phyloP scores from a whole-genome alignment of 2,797 vertebrate genomes.

The Brotula barbata region DNA sequence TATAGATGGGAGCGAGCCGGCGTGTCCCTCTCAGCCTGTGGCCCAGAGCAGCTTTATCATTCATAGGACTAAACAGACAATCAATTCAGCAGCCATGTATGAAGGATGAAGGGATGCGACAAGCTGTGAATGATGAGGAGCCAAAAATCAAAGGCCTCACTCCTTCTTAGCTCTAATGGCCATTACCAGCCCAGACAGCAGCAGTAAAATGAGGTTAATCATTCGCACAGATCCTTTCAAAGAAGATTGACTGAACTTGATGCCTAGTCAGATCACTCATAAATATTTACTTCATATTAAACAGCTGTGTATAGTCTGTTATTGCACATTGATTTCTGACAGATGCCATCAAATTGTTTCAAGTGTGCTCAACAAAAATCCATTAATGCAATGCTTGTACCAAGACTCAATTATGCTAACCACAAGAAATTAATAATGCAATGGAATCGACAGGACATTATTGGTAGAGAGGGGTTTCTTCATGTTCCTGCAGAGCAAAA shows the following conservation, averaged over 20 bases:
- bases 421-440: slow-evolving; percentile 68
- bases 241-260: slow-evolving; percentile 98
- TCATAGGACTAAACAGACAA: slow-evolving; percentile 98
- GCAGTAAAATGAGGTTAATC: slow-evolving; percentile 97
- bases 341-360: slow-evolving; percentile 79
- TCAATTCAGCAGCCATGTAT: slow-evolving; percentile 95
- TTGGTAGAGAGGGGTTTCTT: slow-evolving; percentile 19
- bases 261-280: slow-evolving; percentile 96
- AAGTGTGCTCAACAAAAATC: slow-evolving; percentile 71
- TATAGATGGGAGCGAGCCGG: slow-evolving; percentile 68
- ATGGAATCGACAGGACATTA: slow-evolving; percentile 39
- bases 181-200: slow-evolving; percentile 93
- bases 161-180: slow-evolving; percentile 91
- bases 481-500: slow-evolving; percentile 9
- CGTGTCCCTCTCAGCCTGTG: slow-evolving; percentile 78
- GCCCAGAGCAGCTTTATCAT: slow-evolving; percentile 89
- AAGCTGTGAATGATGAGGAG: slow-evolving; percentile 96
- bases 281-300: slow-evolving; percentile 99
- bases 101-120: slow-evolving; percentile 93
- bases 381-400: slow-evolving; percentile 62
- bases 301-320: slow-evolving; percentile 88
- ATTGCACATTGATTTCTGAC: slow-evolving; percentile 92
- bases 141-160: slow-evolving; percentile 90
- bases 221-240: slow-evolving; percentile 94
- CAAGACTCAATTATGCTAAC: slow-evolving; percentile 64